These are phyloP conservation scores for Trochalopteron elliotii DNA, from an alignment of 2,113 vertebrate species.

Conservation along the genomic window DNA sequence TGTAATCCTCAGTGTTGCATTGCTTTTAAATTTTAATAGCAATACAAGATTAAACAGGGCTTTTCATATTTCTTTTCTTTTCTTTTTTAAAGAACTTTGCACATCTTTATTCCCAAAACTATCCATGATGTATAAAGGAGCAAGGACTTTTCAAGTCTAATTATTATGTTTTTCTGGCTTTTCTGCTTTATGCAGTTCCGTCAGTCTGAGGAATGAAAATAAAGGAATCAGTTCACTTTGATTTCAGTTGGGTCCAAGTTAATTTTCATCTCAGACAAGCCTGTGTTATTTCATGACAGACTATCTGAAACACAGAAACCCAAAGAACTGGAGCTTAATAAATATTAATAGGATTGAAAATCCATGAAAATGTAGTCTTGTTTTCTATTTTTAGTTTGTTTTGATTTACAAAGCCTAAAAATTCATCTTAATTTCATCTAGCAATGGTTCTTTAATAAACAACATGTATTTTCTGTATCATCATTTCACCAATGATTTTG, in stretches of 20 bases:
- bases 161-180: background rate
- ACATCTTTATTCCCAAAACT: background rate
- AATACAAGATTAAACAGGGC: background rate
- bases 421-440: background rate
- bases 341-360: conserved; percentile 29
- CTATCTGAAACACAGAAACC: background rate
- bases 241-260: conserved; percentile 4
- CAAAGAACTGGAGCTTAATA: background rate
- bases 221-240: background rate
- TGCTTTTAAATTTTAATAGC: background rate
- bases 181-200: background rate
- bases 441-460: background rate
- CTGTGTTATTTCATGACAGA: background rate
- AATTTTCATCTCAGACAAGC: background rate
- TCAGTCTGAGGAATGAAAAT: background rate
- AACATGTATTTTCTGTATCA: background rate
- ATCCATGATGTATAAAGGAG: background rate
- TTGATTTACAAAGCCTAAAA: background rate
- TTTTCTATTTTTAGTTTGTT: background rate
- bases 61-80: background rate
- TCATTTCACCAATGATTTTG: background rate
- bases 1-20: background rate
- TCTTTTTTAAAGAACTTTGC: background rate
- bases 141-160: background rate
- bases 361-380: background rate